Conservation (phyloP, 2,113 vertebrate species). For the Paradoxurus hermaphroditus region DNA sequence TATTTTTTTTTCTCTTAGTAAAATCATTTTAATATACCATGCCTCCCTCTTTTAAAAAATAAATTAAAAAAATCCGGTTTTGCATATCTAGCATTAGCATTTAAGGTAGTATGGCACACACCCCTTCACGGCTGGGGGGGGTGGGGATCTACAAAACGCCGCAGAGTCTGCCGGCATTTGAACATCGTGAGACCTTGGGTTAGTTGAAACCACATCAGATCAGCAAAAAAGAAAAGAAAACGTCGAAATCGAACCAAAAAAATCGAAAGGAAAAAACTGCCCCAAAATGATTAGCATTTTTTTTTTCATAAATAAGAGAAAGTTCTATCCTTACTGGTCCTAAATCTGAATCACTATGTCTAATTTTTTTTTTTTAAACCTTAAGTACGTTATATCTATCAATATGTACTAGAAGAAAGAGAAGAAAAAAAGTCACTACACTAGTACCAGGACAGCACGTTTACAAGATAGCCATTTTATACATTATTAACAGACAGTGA, state of each 20-base stretch:
- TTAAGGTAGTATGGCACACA: constrained; percentile 99
- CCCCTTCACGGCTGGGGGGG: constrained; percentile 88
- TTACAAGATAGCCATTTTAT: constrained; percentile 93
- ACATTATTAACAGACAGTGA: constrained; percentile 94
- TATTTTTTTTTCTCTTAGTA: constrained; percentile 92
- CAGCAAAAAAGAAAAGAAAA: constrained; percentile 86
- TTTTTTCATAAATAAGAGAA: constrained; percentile 93
- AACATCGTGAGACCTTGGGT: constrained; percentile 97
- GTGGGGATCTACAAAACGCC: constrained; percentile 94
- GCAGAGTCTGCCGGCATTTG: constrained; percentile 83
- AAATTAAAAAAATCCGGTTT: constrained; percentile 94
- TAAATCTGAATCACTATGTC: constrained; percentile 97
- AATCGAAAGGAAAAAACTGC: constrained; percentile 83
- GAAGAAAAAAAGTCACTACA: constrained; percentile 90
- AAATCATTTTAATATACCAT: constrained; percentile 92
- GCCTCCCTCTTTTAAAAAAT: constrained; percentile 93
- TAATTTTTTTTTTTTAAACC: constrained; percentile 91
- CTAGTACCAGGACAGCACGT: constrained; percentile 96
- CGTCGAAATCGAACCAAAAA: constrained; percentile 78
- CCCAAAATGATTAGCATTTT: constrained; percentile 88
- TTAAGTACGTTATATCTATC: constrained; percentile 97
- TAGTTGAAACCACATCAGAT: constrained; percentile 97
- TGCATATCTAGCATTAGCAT: constrained; percentile 99
- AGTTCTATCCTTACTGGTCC: constrained; percentile 99
- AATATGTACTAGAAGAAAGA: constrained; percentile 94